phyloP scores from a whole-genome alignment of 2,888 invertebrate species.

The Eulithis testata region DNA sequence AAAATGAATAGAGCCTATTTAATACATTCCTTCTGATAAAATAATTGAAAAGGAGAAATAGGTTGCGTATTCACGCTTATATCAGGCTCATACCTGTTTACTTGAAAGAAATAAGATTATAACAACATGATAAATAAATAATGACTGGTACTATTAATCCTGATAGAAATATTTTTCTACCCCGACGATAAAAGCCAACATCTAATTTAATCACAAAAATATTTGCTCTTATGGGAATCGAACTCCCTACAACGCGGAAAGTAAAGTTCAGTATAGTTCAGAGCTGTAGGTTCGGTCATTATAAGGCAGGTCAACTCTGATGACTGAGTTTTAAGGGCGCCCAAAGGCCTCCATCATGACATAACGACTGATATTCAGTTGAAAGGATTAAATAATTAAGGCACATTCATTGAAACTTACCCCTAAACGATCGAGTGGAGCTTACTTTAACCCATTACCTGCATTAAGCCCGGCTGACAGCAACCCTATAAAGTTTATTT shows the following conservation, averaged over 20 bases:
- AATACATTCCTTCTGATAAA: conserved; percentile 23
- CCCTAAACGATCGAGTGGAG: conserved; percentile 19
- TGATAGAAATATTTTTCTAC: too few species aligned
- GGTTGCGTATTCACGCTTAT: background rate
- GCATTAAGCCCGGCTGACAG: conserved; percentile 17
- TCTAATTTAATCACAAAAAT: too few species aligned
- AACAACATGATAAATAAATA: too few species aligned
- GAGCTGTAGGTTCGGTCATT: background rate
- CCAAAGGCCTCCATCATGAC: background rate
- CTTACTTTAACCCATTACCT: conserved; percentile 23
- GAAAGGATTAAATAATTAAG: conserved; percentile 2
- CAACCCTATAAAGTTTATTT: conserved; percentile 16
- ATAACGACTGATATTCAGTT: conserved; percentile 3
- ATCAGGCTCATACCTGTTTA: background rate
- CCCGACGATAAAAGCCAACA: too few species aligned
- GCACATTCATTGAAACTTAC: conserved; percentile 16
- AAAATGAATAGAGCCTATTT: conserved; percentile 20
- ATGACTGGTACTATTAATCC: too few species aligned
- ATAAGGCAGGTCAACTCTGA: too few species aligned
- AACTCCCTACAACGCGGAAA: too few species aligned
- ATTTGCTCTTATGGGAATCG: too few species aligned
- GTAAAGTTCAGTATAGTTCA: too few species aligned
- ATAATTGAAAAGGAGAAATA: conserved; percentile 16
- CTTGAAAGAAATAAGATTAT: background rate
- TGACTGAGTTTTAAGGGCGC: too few species aligned